phyloP scores from a whole-genome alignment of 2,797 vertebrate genomes.

The Bufotes viridis region DNA sequence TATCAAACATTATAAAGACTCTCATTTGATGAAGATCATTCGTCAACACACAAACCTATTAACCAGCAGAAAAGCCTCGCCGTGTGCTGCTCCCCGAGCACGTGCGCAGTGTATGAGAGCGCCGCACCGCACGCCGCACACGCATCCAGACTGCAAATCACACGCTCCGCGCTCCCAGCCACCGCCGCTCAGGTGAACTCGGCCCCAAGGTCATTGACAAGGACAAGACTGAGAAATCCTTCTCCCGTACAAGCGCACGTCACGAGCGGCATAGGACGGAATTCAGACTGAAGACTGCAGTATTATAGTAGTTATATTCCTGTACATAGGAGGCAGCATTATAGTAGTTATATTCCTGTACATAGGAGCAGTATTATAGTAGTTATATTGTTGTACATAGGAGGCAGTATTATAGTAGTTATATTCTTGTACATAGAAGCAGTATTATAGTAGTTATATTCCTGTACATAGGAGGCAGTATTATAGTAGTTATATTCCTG shows the following conservation, averaged over 20 bases:
- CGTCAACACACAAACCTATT: conserved; percentile 85
- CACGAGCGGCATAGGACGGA: too few species aligned
- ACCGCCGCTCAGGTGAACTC: conserved; percentile 74
- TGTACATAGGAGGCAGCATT: too few species aligned
- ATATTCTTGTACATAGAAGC: background rate
- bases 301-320: too few species aligned
- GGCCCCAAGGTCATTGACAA: conserved; percentile 73
- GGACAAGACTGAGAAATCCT: conserved; percentile 49
- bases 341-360: too few species aligned
- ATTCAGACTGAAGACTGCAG: too few species aligned
- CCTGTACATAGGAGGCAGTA: background rate
- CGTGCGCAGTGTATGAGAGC: conserved; percentile 77
- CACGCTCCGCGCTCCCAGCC: conserved; percentile 70
- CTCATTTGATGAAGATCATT: conserved; percentile 94
- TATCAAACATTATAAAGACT: conserved; percentile 98
- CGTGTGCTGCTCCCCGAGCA: conserved; percentile 64
- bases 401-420: too few species aligned
- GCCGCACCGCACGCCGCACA: conserved; percentile 50
- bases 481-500: conserved; percentile 16
- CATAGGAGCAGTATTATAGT: too few species aligned
- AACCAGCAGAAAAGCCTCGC: conserved; percentile 77
- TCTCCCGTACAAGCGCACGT: background rate
- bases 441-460: conserved; percentile 17
- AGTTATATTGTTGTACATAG: too few species aligned
- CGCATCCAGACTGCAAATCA: conserved; percentile 75